Evolutionary conservation across 1,140 invertebrate genomes (phyloP).

Genomic region (Drosophila takahashii): DNA sequence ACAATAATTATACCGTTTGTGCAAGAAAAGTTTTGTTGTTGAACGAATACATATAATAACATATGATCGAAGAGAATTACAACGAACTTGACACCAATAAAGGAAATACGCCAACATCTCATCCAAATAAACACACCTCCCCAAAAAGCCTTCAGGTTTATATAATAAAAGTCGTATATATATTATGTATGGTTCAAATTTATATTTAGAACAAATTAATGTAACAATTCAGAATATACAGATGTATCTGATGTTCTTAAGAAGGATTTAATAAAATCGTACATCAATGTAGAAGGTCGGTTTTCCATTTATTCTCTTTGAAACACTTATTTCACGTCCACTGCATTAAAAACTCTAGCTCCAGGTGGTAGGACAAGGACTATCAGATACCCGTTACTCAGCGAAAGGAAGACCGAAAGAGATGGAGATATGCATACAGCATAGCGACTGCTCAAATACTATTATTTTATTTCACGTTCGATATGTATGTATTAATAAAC

Average conservation of each 20-base stretch:
- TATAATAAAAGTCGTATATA: slow-evolving; percentile 36
- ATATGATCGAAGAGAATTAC: slow-evolving; percentile 48
- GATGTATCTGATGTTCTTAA: slow-evolving; percentile 35
- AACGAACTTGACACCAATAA: slow-evolving; percentile 55
- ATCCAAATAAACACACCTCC: slow-evolving; percentile 40
- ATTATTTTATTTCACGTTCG: too few relatives aligned
- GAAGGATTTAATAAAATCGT: slow-evolving; percentile 57
- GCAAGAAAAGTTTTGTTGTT: background rate
- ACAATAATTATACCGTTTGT: background rate
- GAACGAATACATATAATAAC: slow-evolving; percentile 2
- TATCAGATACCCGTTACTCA: too few relatives aligned
- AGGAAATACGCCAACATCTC: slow-evolving; percentile 31
- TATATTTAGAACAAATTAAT: slow-evolving; percentile 55
- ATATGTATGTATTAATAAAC: too few relatives aligned
- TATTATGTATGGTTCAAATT: slow-evolving; percentile 64
- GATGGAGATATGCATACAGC: too few relatives aligned
- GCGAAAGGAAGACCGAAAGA: too few relatives aligned
- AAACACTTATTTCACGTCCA: too few relatives aligned
- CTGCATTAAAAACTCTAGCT: too few relatives aligned
- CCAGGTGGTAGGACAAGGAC: too few relatives aligned
- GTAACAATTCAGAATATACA: slow-evolving; percentile 41
- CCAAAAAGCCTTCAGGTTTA: slow-evolving; percentile 47
- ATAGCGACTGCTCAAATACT: too few relatives aligned
- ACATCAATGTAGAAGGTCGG: slow-evolving; percentile 1
- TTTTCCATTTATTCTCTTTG: background rate